Percentiles rank a stretch among this genome's conserved stretches.
Conservation (phyloP, 2,888 invertebrate genomes). For the Scaptomyza parva region DNA sequence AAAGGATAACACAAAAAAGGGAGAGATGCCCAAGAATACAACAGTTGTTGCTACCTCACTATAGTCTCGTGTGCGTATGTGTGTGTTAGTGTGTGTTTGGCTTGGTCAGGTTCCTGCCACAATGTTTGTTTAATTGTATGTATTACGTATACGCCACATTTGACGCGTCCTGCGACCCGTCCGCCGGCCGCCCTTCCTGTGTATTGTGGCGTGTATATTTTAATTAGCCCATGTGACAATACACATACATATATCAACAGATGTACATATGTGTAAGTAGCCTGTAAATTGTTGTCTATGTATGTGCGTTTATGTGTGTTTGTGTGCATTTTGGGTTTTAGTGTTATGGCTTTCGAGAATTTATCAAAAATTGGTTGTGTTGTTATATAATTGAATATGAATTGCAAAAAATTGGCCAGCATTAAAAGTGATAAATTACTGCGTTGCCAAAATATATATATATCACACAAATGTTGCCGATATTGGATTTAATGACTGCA, state of each 20-base stretch:
- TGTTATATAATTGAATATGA: conserved; percentile 32
- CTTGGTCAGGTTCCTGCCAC: conserved; percentile 27
- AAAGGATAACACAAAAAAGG: conserved; percentile 43
- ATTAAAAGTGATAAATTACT: conserved; percentile 52
- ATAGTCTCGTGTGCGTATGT: background rate
- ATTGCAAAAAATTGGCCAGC: conserved; percentile 41
- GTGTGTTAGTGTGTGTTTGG: background rate
- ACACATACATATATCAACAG: conserved; percentile 16
- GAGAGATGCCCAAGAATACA: conserved; percentile 15
- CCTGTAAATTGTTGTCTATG: conserved; percentile 28
- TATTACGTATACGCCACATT: conserved; percentile 72
- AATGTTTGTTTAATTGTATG: conserved; percentile 66
- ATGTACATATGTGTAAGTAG: conserved; percentile 15
- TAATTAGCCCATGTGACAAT: conserved; percentile 63
- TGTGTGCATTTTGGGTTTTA: conserved; percentile 14
- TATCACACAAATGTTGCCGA: conserved; percentile 29
- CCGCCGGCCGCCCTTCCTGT: conserved; percentile 15
- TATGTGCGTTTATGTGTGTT: conserved; percentile 4
- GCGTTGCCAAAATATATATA: conserved; percentile 37
- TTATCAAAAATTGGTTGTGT: conserved; percentile 45
- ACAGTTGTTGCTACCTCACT: conserved; percentile 3
- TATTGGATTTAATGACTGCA: conserved; percentile 43
- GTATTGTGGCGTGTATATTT: conserved; percentile 55
- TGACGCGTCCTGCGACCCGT: conserved; percentile 49
- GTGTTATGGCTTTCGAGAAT: conserved; percentile 33